phyloP scores from a whole-genome alignment of 2,113 vertebrate species.

The Colossoma macropomum region DNA sequence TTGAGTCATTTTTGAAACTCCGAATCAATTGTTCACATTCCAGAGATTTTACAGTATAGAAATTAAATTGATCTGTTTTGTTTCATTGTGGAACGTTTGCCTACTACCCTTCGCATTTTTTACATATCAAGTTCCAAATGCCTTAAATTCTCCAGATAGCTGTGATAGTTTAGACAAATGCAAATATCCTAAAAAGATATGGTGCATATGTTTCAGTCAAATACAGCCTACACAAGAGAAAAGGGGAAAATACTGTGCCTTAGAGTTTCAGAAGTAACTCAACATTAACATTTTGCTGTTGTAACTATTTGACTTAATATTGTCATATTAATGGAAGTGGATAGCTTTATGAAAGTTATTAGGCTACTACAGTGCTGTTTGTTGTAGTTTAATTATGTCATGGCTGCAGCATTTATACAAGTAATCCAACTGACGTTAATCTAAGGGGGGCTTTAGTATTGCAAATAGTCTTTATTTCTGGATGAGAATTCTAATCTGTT shows the following conservation, averaged over 20 bases:
- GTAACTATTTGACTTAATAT: no score
- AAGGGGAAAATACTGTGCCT: no score
- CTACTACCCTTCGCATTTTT: slow-evolving; percentile 51
- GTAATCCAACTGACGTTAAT: no score
- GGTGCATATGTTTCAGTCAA: not conserved
- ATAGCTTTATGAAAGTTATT: no score
- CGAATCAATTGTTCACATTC: slow-evolving; percentile 61
- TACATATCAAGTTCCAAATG: slow-evolving; percentile 56
- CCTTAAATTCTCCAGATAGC: slow-evolving; percentile 56
- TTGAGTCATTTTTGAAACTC: slow-evolving; percentile 58
- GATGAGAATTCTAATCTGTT: not conserved
- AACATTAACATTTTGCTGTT: no score
- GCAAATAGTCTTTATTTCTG: not conserved
- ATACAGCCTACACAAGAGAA: no score
- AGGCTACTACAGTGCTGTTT: no score
- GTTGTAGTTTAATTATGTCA: no score
- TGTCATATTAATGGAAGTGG: no score
- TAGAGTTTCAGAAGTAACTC: no score
- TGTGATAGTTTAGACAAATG: not conserved
- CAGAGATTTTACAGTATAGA: slow-evolving; percentile 17
- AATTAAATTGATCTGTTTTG: slow-evolving; percentile 21
- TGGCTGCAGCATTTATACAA: no score
- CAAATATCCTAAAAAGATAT: not conserved
- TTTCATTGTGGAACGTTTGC: not conserved
- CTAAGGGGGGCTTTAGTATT: not conserved